Conservation (phyloP, 2,113 vertebrate genomes). For the Cisticola juncidis region DNA sequence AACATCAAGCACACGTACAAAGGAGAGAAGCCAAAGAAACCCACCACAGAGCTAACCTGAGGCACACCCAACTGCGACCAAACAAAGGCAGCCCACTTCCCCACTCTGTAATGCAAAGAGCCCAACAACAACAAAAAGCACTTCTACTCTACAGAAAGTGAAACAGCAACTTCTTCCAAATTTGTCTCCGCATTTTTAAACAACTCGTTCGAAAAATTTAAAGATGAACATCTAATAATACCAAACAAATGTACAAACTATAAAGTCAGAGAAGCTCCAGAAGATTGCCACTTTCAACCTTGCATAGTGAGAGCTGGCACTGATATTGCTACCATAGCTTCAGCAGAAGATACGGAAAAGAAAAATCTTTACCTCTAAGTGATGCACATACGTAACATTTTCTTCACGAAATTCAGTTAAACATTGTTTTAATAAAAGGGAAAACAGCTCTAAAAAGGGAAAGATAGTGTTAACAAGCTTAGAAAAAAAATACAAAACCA, state of each 20-base stretch:
- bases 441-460: constrained; percentile 38
- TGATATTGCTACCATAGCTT: constrained; percentile 56
- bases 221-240: not conserved
- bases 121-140: not conserved
- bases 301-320: constrained; percentile 60
- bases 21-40: constrained; percentile 43
- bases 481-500: constrained; percentile 56
- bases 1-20: constrained; percentile 22
- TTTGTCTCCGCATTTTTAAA: not conserved
- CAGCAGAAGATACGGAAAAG: constrained; percentile 23
- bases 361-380: not conserved
- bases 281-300: constrained; percentile 54
- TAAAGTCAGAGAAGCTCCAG: constrained; percentile 5
- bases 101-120: not conserved
- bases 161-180: not conserved
- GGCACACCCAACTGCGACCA: not conserved
- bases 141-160: not conserved
- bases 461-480: constrained; percentile 46
- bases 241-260: not conserved
- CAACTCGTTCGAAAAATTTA: not conserved
- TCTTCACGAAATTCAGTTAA: constrained; percentile 45
- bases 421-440: constrained; percentile 31
- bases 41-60: not conserved
- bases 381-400: not conserved
- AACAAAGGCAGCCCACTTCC: not conserved